A percentile compares a stretch with the other conserved stretches of the same genome.
Conservation (phyloP, 2,113 vertebrate genomes). For the Ciconia stormi region DNA sequence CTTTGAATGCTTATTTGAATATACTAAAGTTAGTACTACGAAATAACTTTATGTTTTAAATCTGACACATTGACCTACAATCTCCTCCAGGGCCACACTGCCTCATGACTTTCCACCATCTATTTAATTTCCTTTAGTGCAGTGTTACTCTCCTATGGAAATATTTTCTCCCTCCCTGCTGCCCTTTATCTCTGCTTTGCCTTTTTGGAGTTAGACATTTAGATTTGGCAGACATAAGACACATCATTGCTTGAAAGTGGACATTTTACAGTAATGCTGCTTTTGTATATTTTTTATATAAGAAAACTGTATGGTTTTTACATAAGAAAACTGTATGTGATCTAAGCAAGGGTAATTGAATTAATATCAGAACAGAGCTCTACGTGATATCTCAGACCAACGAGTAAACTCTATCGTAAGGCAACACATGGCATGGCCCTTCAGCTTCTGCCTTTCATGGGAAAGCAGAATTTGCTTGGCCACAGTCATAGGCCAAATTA, state of each 20-base stretch:
- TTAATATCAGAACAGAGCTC: not conserved
- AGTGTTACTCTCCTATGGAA: not conserved
- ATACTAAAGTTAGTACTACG: too few species aligned
- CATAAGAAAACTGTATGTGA: not conserved
- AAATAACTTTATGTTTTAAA: not conserved
- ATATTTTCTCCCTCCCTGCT: not conserved
- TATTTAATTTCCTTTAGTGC: not conserved
- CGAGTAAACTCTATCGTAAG: not conserved
- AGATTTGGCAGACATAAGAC: not conserved
- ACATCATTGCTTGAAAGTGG: not conserved
- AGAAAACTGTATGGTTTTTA: not conserved
- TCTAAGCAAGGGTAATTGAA: not conserved
- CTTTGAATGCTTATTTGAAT: too few species aligned
- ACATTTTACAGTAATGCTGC: not conserved
- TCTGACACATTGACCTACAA: not conserved
- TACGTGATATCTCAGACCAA: not conserved
- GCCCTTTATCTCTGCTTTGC: not conserved
- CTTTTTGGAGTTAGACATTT: not conserved
- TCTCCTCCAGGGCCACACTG: not conserved
- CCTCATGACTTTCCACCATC: not conserved
- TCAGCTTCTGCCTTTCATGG: not conserved
- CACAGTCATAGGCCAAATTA: too few species aligned
- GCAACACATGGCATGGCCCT: fast-evolving
- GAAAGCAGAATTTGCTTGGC: not conserved
- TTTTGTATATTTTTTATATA: not conserved